Evolutionary conservation across 2,113 vertebrate species (phyloP), one percentile per base, ranked within the genome.

Genomic region (Hemiprocne comata): DNA sequence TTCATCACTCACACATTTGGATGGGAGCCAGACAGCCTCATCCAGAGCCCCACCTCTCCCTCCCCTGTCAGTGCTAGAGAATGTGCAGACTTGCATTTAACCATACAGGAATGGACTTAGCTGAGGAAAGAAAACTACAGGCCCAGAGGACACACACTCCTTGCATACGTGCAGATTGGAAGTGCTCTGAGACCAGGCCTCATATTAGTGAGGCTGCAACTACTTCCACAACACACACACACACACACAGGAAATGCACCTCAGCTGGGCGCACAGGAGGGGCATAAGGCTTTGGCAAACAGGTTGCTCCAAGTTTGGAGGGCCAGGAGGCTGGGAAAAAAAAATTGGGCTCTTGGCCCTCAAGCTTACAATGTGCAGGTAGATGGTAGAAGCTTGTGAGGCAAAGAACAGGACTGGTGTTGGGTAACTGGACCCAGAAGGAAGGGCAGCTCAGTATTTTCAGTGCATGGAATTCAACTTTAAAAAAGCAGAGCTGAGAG

Each of bases 1-100:
- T 95, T 97, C 96, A 97, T 95, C 90, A 91, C 85, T 97, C 36
- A 14, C 21, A 1, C 81, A 80, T 73, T 84, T 94, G 97, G 95
- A 75, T 31, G 40, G 50, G 34, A 80, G 79, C 95, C 96, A 97
- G 73, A 33, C 78, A 88, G 64, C 62, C 85, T 82, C 75, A 93
- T 76, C 86, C 90, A 95, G 58, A 79, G 79, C 57, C 61, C 16
- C 12, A 34, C 84, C 92, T 62, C 90, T 96, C 87, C 90, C 92
- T 88, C 78, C 65, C 79, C 54, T 82, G 89, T 89, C 72, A 89
- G 88, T 51, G 70, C 78, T 87, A 64, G 71, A 91, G 71, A 96
- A 95, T 81, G 93, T 92, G 88, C 94, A 94, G 87, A 91, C 82
- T 90, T 94, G 92, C 88, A 95, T 44, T 95, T 82, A 83, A 79